Percentiles rank a stretch among this genome's conserved stretches.
Evolutionary conservation across 2,888 invertebrate species (phyloP).

Genomic region (Belgica antarctica): DNA sequence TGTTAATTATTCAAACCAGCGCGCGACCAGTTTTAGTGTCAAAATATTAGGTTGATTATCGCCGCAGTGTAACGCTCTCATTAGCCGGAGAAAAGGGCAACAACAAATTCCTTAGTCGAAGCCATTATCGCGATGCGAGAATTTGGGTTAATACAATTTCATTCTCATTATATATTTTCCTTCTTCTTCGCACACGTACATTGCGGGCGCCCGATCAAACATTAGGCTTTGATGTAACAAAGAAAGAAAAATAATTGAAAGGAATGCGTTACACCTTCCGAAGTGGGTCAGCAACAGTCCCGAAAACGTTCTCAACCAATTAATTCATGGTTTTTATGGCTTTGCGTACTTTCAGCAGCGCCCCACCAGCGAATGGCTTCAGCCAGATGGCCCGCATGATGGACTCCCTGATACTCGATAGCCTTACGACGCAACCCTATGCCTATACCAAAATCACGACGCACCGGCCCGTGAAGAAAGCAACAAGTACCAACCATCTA

Average conservation of each 20-base stretch:
- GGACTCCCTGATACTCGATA: slow-evolving; percentile 69
- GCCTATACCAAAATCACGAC: slow-evolving; percentile 64
- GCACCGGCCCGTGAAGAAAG: slow-evolving; percentile 53
- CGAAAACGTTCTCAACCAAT: background rate
- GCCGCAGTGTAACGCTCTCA: slow-evolving; percentile 25
- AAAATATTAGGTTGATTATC: slow-evolving; percentile 2
- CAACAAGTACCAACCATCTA: slow-evolving; percentile 45
- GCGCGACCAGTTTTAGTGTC: too few species aligned
- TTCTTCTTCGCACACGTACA: too few species aligned
- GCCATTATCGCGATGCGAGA: background rate
- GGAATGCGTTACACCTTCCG: background rate
- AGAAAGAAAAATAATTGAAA: background rate
- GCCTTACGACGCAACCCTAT: slow-evolving; percentile 68
- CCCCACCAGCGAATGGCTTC: slow-evolving; percentile 58
- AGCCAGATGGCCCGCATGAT: slow-evolving; percentile 73
- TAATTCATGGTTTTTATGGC: too few species aligned
- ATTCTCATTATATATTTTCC: slow-evolving; percentile 18
- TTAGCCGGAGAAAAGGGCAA: background rate
- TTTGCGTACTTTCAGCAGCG: slow-evolving; percentile 54
- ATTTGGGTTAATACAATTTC: slow-evolving; percentile 17
- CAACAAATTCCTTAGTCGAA: background rate
- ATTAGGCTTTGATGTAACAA: background rate
- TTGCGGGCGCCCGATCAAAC: background rate
- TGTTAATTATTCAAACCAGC: too few species aligned
- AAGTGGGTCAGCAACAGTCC: slow-evolving; percentile 21